Conservation (phyloP, 2,888 invertebrate species). For the Hyles lineata region DNA sequence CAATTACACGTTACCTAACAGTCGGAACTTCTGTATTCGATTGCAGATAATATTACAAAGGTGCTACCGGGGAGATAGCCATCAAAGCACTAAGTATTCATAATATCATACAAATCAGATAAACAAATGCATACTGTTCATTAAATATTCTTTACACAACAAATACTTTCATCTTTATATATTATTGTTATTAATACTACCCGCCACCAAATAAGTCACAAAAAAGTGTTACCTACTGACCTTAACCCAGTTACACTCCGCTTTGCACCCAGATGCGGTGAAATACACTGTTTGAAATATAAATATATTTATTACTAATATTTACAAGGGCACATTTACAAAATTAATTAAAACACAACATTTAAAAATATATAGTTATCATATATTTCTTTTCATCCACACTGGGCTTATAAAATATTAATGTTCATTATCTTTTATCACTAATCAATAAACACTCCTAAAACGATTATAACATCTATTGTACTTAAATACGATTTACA, state of each 20-base stretch:
- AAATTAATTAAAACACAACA: conserved; percentile 39
- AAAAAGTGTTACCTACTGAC: conserved; percentile 57
- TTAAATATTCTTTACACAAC: background rate
- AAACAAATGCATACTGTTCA: background rate
- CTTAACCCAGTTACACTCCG: conserved; percentile 57
- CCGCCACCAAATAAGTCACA: conserved; percentile 55
- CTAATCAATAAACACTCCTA: conserved; percentile 2
- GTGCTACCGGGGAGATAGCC: background rate
- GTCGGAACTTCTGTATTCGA: conserved; percentile 11
- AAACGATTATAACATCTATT: background rate
- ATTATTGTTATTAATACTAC: conserved; percentile 26
- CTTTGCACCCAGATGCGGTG: conserved; percentile 61
- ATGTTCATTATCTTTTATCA: background rate
- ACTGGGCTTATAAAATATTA: conserved; percentile 6
- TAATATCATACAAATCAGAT: background rate
- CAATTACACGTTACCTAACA: conserved; percentile 27
- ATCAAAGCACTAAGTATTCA: background rate
- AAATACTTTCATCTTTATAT: background rate
- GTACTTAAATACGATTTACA: background rate
- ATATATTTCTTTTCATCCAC: conserved; percentile 27
- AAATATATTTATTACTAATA: conserved; percentile 36
- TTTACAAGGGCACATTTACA: conserved; percentile 38
- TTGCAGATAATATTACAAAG: conserved; percentile 27
- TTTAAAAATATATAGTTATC: conserved; percentile 33
- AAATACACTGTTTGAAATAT: conserved; percentile 60